Conservation (phyloP, 2,113 vertebrate genomes). For the Pongo pygmaeus region DNA sequence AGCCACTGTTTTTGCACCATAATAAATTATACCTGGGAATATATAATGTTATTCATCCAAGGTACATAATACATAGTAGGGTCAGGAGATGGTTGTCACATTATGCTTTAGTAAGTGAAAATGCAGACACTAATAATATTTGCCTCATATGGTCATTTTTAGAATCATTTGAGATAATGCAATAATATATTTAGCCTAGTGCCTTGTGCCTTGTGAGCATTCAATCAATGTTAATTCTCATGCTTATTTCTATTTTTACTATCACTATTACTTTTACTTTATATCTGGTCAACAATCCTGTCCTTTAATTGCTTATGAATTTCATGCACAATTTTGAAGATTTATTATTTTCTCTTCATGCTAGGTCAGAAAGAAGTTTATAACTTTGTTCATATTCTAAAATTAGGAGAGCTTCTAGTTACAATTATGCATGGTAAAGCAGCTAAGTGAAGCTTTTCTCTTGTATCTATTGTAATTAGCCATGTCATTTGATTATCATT, state of each 20-base stretch:
- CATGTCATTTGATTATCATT: neutral
- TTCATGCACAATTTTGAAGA: neutral
- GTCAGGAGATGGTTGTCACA: neutral
- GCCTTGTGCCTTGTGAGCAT: neutral
- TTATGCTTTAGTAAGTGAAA: constrained; percentile 7
- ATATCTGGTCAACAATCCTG: neutral
- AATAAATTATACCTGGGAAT: neutral
- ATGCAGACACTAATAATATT: neutral
- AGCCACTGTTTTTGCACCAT: neutral
- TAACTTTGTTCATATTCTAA: neutral
- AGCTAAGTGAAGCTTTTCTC: neutral
- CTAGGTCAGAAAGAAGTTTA: neutral
- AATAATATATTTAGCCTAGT: neutral
- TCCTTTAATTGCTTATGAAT: constrained; percentile 39
- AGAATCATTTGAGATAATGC: neutral
- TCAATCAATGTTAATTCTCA: neutral
- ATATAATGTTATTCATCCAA: neutral
- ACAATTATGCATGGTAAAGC: neutral
- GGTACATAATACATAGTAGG: neutral
- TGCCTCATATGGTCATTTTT: neutral
- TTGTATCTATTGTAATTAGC: neutral
- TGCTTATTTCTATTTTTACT: neutral
- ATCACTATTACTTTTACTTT: neutral
- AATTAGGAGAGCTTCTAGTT: neutral
- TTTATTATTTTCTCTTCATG: constrained; percentile 3